These are phyloP conservation scores for Scalopus aquaticus DNA, from an alignment of 2,113 vertebrate species.

Conservation along the genomic window DNA sequence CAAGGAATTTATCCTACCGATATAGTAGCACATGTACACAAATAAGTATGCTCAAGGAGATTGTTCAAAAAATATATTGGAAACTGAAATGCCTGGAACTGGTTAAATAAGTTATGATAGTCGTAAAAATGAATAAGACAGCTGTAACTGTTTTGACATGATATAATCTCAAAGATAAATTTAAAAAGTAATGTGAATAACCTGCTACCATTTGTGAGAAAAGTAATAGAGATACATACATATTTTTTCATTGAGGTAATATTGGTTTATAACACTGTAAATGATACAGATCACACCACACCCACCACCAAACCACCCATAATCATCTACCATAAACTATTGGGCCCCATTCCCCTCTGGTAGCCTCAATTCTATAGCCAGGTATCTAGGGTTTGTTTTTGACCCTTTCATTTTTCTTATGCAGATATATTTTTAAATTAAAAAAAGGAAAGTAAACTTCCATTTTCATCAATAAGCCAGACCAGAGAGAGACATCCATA, in stretches of 20 bases:
- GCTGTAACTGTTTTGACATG: not conserved
- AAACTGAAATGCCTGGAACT: not conserved
- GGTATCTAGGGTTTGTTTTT: too few relatives aligned
- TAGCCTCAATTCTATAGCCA: too few relatives aligned
- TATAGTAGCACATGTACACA: not conserved
- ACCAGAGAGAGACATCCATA: slow-evolving; percentile 25
- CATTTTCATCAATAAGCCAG: slow-evolving; percentile 12
- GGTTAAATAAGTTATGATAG: not conserved
- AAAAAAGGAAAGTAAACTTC: not conserved
- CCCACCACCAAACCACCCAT: too few relatives aligned
- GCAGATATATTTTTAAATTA: not conserved
- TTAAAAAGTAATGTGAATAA: too few relatives aligned
- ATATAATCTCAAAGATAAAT: not conserved
- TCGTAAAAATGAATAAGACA: not conserved
- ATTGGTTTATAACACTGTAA: too few relatives aligned
- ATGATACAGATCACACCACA: too few relatives aligned
- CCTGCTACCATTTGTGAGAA: too few relatives aligned
- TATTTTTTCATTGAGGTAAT: too few relatives aligned
- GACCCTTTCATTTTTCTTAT: too few relatives aligned
- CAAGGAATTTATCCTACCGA: slow-evolving; percentile 14
- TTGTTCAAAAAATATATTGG: not conserved
- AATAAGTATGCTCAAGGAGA: slow-evolving; percentile 11
- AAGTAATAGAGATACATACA: too few relatives aligned
- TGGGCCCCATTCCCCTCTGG: too few relatives aligned
- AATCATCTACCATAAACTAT: too few relatives aligned